phyloP scores from a whole-genome alignment of 1,140 invertebrate species.

The Drosophila kepulauana region DNA sequence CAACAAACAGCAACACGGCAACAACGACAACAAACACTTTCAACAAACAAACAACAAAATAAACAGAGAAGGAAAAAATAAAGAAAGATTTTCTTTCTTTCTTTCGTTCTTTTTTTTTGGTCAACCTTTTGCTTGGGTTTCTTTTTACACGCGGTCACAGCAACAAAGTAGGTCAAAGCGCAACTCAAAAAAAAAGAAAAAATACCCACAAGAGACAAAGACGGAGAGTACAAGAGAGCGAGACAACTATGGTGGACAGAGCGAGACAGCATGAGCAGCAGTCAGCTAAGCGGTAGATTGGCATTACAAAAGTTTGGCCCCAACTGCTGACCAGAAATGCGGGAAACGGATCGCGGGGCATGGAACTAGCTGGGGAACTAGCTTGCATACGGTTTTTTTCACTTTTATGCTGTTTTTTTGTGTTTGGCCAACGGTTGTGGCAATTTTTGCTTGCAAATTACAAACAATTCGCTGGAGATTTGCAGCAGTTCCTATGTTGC shows the following conservation, averaged over 20 bases:
- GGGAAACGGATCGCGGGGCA: background rate
- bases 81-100: constrained; percentile 15
- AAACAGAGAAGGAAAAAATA: constrained; percentile 7
- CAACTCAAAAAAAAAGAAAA: constrained; percentile 40
- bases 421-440: constrained; percentile 37
- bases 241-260: background rate
- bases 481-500: constrained; percentile 12
- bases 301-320: constrained; percentile 68
- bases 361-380: background rate
- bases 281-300: constrained; percentile 70
- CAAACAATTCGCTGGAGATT: constrained; percentile 72
- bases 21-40: constrained; percentile 24
- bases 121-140: constrained; percentile 61
- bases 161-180: constrained; percentile 73
- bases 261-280: constrained; percentile 8
- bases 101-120: constrained; percentile 47
- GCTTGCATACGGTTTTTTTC: constrained; percentile 23
- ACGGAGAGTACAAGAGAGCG: background rate
- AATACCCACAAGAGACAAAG: constrained; percentile 14
- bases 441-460: constrained; percentile 69
- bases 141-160: constrained; percentile 58
- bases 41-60: constrained; percentile 27
- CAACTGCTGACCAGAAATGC: constrained; percentile 20
- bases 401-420: constrained; percentile 2
- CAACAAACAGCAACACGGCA: constrained; percentile 33